Evolutionary conservation across 2,797 vertebrate genomes (phyloP).

Genomic region (Orientallactaga sibirica): DNA sequence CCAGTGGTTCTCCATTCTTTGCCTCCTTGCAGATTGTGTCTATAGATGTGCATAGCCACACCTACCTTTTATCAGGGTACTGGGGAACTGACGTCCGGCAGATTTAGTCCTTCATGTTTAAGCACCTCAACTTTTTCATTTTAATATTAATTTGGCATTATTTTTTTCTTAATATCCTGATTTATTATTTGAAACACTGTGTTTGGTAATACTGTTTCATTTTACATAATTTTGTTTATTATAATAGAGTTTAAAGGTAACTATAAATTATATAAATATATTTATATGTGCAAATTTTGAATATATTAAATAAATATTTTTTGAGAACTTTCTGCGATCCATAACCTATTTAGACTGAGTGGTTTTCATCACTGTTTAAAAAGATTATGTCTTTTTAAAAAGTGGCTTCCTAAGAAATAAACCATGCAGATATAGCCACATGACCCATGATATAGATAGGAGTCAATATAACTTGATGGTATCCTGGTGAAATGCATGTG

Average conservation of each 20-base stretch:
- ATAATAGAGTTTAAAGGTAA: not conserved
- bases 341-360: not conserved
- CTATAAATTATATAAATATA: constrained; percentile 8
- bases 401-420: not conserved
- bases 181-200: too few species aligned
- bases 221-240: too few species aligned
- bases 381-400: not conserved
- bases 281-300: not conserved
- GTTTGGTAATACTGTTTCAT: too few species aligned
- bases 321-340: not conserved
- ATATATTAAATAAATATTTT: not conserved
- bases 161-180: too few species aligned
- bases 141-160: too few species aligned
- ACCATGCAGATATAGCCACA: not conserved
- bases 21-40: too few species aligned
- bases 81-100: too few species aligned
- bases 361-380: not conserved
- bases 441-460: not conserved
- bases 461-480: constrained; percentile 54
- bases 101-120: too few species aligned
- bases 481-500: constrained; percentile 56
- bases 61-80: too few species aligned
- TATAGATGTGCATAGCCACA: too few species aligned
- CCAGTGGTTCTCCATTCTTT: too few species aligned
- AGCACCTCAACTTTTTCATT: too few species aligned